Evolutionary conservation across 2,113 vertebrate species (phyloP).

Genomic region (Naja naja): DNA sequence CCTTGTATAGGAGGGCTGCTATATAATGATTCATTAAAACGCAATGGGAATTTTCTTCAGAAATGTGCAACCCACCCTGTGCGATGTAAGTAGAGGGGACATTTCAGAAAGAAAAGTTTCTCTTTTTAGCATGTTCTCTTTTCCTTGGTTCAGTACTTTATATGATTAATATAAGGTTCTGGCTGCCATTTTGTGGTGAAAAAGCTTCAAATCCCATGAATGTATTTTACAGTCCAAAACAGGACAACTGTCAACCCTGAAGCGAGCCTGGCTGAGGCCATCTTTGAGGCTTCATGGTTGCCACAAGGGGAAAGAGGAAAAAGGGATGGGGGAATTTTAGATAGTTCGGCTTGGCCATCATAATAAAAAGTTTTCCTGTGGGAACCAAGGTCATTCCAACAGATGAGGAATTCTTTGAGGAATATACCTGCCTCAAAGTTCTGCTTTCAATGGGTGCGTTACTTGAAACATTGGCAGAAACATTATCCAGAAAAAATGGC

Average conservation of each 20-base stretch:
- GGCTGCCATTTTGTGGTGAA: background rate
- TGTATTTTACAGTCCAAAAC: background rate
- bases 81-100: background rate
- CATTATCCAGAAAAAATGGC: background rate
- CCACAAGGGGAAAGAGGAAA: too few species aligned
- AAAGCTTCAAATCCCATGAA: background rate
- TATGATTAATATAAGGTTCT: background rate
- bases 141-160: background rate
- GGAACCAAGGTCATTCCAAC: too few species aligned
- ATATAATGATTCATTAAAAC: background rate
- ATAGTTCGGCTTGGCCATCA: too few species aligned
- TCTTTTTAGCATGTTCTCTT: background rate
- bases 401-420: too few species aligned
- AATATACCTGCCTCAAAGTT: too few species aligned
- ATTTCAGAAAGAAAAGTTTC: background rate
- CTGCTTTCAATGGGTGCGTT: too few species aligned
- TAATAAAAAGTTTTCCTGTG: too few species aligned
- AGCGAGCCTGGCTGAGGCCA: too few species aligned
- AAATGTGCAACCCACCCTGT: background rate
- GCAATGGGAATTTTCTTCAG: background rate
- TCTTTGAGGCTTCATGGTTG: too few species aligned
- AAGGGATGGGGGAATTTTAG: too few species aligned
- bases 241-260: too few species aligned
- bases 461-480: too few species aligned
- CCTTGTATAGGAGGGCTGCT: background rate